Base-by-base conservation (phyloP, 2,113 vertebrate genomes). In the Sapayoa aenigma region DNA sequence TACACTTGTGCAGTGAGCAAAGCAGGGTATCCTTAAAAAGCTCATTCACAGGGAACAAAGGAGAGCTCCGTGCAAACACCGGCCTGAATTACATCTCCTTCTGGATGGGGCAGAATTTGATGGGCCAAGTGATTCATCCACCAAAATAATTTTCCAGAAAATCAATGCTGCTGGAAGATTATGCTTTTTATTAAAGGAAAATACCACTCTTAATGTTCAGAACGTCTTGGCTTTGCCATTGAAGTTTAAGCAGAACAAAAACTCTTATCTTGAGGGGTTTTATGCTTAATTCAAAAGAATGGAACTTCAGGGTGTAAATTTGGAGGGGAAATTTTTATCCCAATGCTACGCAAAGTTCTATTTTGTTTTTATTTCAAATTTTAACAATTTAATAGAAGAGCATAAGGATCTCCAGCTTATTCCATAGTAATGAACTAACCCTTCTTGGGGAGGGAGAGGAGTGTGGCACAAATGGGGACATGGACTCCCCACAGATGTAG, bases 121-220 rank as follows among this genome's bases (percentile, higher is more conserved):
- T 92, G 94, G 93, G 76, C 86, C 73, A 37, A 49, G 73, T 90
- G 88, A 94, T 75, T 96, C 92, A 96, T 72, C 85, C 80, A 5
- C 68, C 93, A 93, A 68, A 91, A 92, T 63, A 0, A 68, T 52
- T 90, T 53, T 7, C 79, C 49, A 90, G 68, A 60, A 90, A 75
- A 35, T 78, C 79, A 25, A 44, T 18, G 42, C 85, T 90, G 41
- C 63, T 15, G 5, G 59, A 81, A 93, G 87, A 71, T 83, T 30
- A 42, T 46, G 41, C 56, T 84, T 90, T 95, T 94, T 97, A 95
- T 96, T 95, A 72, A 72, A 93, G 69, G 90, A 82, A 94, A 94
- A 92, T 39, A 58, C 14, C 46, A 14, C 75, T 84, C 71, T 69
- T 79, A 14, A 5, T 16, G 63, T 82, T 94, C 52, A 41, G 44